phyloP scores from a whole-genome alignment of 1,140 invertebrate genomes.

The fruit fly (Drosophila melanogaster) region DNA sequence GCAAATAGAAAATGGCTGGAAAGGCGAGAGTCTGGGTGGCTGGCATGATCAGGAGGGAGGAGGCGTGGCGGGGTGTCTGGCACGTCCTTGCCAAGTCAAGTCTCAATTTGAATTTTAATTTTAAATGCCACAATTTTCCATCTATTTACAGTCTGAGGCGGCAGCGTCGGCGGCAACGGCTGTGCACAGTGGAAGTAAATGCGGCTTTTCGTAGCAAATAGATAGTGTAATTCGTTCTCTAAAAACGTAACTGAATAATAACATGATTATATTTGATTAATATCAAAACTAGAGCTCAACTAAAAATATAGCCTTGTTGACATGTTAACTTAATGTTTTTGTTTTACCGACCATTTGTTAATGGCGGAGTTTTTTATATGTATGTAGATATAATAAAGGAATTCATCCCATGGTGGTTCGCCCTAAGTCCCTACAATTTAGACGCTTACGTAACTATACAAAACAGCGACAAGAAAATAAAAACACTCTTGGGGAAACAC shows the following conservation, averaged over 20 bases:
- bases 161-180: constrained; percentile 4
- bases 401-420: background rate
- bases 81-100: constrained; percentile 79
- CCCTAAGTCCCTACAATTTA: constrained; percentile 24
- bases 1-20: constrained; percentile 70
- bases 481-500: constrained; percentile 58
- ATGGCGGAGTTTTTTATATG: too few relatives aligned
- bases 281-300: too few relatives aligned
- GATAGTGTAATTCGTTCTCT: background rate
- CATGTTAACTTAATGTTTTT: too few relatives aligned
- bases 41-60: background rate
- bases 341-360: too few relatives aligned
- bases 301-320: too few relatives aligned
- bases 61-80: constrained; percentile 39
- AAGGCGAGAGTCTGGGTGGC: constrained; percentile 3
- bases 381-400: too few relatives aligned
- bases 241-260: too few relatives aligned
- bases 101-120: constrained; percentile 82
- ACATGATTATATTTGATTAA: too few relatives aligned
- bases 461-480: background rate
- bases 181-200: constrained; percentile 24
- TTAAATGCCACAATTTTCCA: constrained; percentile 81
- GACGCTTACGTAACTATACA: constrained; percentile 47
- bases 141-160: constrained; percentile 54
- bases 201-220: background rate